Percentiles rank a stretch among this genome's conserved stretches.
Evolutionary conservation across 2,797 vertebrate genomes (phyloP).

Genomic region (Chloroceryle amazona): DNA sequence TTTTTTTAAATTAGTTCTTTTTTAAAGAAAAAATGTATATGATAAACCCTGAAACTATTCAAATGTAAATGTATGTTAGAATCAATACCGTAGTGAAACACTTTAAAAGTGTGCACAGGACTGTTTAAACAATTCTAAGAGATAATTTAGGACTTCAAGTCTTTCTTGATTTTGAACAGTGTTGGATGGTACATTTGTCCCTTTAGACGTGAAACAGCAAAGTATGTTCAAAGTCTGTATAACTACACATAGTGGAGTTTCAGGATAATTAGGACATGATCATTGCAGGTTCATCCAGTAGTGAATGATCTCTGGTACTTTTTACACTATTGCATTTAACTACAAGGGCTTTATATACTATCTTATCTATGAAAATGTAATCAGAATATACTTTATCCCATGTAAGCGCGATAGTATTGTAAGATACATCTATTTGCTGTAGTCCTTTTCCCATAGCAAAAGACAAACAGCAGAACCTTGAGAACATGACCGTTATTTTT

Average conservation of each 20-base stretch:
- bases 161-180: neutral
- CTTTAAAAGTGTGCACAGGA: neutral
- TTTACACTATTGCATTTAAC: neutral
- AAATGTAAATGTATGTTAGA: neutral
- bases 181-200: neutral
- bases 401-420: neutral
- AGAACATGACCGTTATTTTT: neutral
- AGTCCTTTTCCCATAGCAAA: neutral
- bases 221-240: neutral
- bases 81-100: neutral
- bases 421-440: neutral
- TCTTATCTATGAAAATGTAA: neutral
- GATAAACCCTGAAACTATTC: neutral
- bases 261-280: neutral
- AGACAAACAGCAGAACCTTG: neutral
- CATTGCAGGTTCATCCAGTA: neutral
- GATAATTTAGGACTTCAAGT: neutral
- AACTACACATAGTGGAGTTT: neutral
- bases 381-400: neutral
- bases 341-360: neutral
- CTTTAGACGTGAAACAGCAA: neutral
- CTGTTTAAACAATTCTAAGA: neutral
- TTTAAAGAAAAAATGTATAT: neutral
- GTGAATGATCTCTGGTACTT: neutral
- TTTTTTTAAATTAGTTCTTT: neutral